Base-by-base conservation (phyloP, 1,140 invertebrate species). In the Coptotermes formosanus region DNA sequence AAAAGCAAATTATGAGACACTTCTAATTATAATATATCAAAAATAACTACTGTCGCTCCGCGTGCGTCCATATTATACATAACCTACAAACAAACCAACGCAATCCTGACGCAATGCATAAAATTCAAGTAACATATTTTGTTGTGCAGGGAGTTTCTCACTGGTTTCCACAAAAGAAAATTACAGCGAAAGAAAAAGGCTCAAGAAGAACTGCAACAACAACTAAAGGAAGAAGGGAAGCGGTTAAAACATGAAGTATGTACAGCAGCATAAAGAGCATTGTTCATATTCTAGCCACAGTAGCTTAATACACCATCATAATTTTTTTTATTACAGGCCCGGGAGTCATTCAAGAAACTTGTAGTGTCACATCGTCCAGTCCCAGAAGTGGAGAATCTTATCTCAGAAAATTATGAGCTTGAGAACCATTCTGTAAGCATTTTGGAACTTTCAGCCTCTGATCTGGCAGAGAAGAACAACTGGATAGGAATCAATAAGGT, bases 401-500 rank as follows among this genome's bases (percentile, higher is more conserved):
- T 94, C 1, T 92, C 93, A 86, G 92, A 95, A 88, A 93, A 95
- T 88, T 95, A 94, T 88, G 94, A 96, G 90, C 92, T 94, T 88
- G 93, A 94, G n/a, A 93, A 95, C 89, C 94, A 95, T 12, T 94
- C 94, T 88, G 94, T 96, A 11, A 95, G 95, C 91, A 94, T 96
- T 85, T 92, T 95, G 0, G 95, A 96, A 89, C 90, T 96, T 23
- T 94, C 94, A 48, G 91, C 94, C 82, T 93, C 93, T 83, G 93
- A 94, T 59, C 91, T 95, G 83, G 92, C 94, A 16, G 92, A 94
- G 85, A 92, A 93, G 88, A 93, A 93, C 87, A 93, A 94, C 89
- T 94, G 94, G 90, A 95, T 96, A 86, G 95, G 95, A 16, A 91
- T 93, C 82, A 96, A 96, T 89, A 92, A 90, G 89, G 93, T 93